phyloP scores from a whole-genome alignment of 2,797 vertebrate species.

The Triplophysa yarkandensis region DNA sequence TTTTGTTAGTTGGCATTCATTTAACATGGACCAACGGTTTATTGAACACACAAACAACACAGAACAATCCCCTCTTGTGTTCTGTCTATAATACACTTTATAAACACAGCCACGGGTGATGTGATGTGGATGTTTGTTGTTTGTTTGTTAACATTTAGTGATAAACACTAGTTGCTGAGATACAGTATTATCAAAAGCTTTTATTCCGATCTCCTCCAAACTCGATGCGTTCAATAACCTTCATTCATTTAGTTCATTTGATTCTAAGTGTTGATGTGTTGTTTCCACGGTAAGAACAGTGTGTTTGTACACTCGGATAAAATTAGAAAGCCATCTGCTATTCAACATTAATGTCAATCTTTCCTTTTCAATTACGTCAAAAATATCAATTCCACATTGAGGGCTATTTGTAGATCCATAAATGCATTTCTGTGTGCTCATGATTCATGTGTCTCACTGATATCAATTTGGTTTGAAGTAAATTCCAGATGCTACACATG shows the following conservation, averaged over 20 bases:
- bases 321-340: neutral
- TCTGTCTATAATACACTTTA: neutral
- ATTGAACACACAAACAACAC: neutral
- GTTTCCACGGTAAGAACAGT: neutral
- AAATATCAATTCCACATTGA: neutral
- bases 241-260: slow-evolving; percentile 11
- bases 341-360: neutral
- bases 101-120: neutral
- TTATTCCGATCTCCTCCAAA: neutral
- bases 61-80: slow-evolving; percentile 33
- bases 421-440: neutral
- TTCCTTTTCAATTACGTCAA: neutral
- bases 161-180: slow-evolving; percentile 35
- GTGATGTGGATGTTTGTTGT: neutral
- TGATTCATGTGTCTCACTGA: slow-evolving; percentile 3
- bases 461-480: slow-evolving; percentile 30
- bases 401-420: neutral
- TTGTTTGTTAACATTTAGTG: neutral
- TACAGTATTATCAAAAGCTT: slow-evolving; percentile 25
- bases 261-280: slow-evolving; percentile 29
- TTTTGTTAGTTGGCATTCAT: slow-evolving; percentile 34
- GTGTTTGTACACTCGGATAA: slow-evolving; percentile 10
- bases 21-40: slow-evolving; percentile 24
- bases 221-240: neutral
- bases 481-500: slow-evolving; percentile 37